Conservation (phyloP, 1,140 invertebrate species). For the Saxidomus purpurata region DNA sequence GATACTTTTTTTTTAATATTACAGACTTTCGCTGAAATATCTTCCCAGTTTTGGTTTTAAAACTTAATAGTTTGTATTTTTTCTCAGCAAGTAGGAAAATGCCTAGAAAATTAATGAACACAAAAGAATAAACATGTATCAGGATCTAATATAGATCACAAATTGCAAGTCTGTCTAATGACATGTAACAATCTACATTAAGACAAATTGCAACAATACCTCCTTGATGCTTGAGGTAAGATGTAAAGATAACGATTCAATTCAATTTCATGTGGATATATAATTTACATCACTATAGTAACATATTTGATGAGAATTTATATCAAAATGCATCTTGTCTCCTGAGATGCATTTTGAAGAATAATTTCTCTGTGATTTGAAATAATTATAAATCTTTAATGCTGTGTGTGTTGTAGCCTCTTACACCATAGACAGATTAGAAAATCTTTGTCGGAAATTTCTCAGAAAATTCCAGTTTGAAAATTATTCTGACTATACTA, state of each 20-base stretch:
- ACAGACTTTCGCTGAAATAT: no score
- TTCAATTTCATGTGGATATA: neutral
- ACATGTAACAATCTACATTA: neutral
- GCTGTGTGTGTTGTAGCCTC: neutral
- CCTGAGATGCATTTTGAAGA: neutral
- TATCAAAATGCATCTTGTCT: neutral
- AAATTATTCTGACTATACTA: no score
- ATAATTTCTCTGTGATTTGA: conserved; percentile 13
- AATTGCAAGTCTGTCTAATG: no score
- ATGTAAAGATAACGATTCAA: conserved; percentile 1
- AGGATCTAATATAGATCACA: no score
- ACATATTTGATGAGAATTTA: conserved; percentile 23
- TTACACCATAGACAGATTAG: neutral
- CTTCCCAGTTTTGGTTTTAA: no score
- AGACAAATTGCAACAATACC: neutral
- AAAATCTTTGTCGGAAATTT: neutral
- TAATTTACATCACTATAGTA: neutral
- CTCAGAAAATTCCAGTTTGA: no score
- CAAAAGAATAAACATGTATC: no score
- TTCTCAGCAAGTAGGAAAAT: no score
- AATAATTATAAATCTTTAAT: conserved; percentile 17
- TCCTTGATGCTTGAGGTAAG: neutral
- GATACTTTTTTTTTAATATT: no score
- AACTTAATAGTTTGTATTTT: no score
- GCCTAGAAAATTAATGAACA: no score